Conservation (phyloP, 2,888 invertebrate species). For the Eulithis testata region DNA sequence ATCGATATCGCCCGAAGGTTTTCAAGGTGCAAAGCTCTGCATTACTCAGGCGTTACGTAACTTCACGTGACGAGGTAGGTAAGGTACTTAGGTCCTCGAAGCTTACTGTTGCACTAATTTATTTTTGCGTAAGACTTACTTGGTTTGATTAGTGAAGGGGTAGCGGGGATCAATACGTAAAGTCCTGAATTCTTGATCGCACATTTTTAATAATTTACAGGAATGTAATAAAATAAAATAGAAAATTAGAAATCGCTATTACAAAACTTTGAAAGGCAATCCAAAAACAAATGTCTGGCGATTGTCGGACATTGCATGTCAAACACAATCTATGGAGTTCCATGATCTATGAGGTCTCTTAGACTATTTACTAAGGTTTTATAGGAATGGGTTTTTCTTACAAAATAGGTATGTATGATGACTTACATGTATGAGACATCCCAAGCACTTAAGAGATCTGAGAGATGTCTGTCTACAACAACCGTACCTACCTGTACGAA, state of each 20-base stretch:
- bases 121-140: conserved; percentile 51
- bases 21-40: background rate
- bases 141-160: conserved; percentile 74
- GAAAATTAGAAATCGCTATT: conserved; percentile 7
- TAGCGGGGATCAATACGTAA: conserved; percentile 74
- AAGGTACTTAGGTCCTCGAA: too few relatives aligned
- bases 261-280: conserved; percentile 7
- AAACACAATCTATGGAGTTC: conserved; percentile 3
- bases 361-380: conserved; percentile 11
- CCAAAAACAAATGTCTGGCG: conserved; percentile 20
- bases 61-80: background rate
- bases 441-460: too few relatives aligned
- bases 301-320: conserved; percentile 4
- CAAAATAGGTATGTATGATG: background rate
- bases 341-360: conserved; percentile 1
- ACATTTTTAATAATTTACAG: conserved; percentile 56
- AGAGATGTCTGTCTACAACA: too few relatives aligned
- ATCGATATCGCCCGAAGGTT: background rate
- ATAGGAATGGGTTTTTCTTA: background rate
- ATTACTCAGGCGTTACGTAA: background rate
- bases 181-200: conserved; percentile 75
- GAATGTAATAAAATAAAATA: conserved; percentile 22
- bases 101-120: too few relatives aligned
- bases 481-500: too few relatives aligned
- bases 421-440: too few relatives aligned